Percentiles rank a stretch among this genome's conserved stretches.
Conservation (phyloP, 2,113 vertebrate genomes). For the Elephantulus edwardii region DNA sequence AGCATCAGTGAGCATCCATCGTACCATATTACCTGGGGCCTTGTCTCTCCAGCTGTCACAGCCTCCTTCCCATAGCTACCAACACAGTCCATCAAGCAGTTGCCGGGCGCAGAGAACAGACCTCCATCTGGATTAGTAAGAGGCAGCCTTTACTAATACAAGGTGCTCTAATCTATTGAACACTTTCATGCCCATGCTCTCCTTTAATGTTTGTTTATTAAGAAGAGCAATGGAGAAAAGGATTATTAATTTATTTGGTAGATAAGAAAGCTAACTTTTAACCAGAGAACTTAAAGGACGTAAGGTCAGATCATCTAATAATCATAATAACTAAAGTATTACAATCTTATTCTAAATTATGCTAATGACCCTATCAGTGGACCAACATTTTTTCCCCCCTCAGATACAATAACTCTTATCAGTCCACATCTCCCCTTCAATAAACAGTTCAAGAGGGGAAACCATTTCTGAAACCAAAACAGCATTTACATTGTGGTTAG, state of each 20-base stretch:
- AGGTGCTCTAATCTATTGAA: background rate
- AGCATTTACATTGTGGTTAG: conserved; percentile 21
- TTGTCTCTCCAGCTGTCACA: background rate
- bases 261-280: background rate
- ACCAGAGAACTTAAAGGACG: background rate
- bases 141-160: background rate
- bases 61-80: background rate
- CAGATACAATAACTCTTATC: background rate
- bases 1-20: background rate
- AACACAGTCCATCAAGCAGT: background rate
- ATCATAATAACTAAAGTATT: background rate
- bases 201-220: conserved; percentile 25
- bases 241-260: background rate
- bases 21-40: background rate
- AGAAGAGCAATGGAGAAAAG: background rate
- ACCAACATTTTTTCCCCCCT: background rate
- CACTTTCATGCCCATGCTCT: background rate
- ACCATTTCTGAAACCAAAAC: conserved; percentile 52
- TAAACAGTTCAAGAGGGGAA: conserved; percentile 6
- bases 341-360: background rate
- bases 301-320: background rate
- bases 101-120: background rate
- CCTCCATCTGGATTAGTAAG: background rate
- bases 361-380: background rate
- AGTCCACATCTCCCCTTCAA: background rate